These are phyloP conservation scores for Eucidaris tribuloides DNA, from an alignment of 35 echinoderm and acorn worm genomes.

Conservation along the genomic window DNA sequence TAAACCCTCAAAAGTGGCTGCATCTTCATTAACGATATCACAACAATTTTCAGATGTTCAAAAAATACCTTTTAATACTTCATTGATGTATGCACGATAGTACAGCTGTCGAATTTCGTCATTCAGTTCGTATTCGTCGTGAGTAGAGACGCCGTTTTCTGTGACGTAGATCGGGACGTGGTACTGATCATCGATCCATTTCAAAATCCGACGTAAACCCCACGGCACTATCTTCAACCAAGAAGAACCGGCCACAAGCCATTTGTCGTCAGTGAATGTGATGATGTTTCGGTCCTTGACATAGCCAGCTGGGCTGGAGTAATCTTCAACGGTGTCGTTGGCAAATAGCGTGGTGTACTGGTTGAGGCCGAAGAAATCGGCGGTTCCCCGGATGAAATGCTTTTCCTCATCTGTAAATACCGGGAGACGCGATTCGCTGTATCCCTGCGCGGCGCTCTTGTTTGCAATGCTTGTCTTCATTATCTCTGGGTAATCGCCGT, in stretches of 20 bases:
- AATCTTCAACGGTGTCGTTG: neutral
- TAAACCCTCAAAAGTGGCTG: too few species aligned
- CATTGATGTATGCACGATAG: slow-evolving; percentile 73
- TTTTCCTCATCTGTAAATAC: slow-evolving; percentile 70
- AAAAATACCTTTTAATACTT: slow-evolving; percentile 75
- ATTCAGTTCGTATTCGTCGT: slow-evolving; percentile 49
- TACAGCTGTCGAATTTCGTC: slow-evolving; percentile 56
- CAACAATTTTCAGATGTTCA: slow-evolving; percentile 19
- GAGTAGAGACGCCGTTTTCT: slow-evolving; percentile 70
- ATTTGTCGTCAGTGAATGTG: slow-evolving; percentile 34
- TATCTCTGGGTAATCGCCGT: slow-evolving; percentile 69
- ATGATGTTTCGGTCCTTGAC: slow-evolving; percentile 52
- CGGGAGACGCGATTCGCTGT: slow-evolving; percentile 50
- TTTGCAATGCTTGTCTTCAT: slow-evolving; percentile 52
- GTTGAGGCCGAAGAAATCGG: slow-evolving; percentile 83
- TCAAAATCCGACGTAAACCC: slow-evolving; percentile 60
- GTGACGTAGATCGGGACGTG: slow-evolving; percentile 65
- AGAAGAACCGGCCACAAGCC: slow-evolving; percentile 67
- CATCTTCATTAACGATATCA: too few species aligned
- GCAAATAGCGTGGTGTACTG: slow-evolving; percentile 80
- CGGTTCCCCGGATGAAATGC: slow-evolving; percentile 23
- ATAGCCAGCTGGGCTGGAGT: slow-evolving; percentile 22
- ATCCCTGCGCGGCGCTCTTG: slow-evolving; percentile 32
- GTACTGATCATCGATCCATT: slow-evolving; percentile 63
- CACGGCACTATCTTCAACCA: slow-evolving; percentile 85